A percentile compares a stretch with the other conserved stretches of the same genome.
phyloP scores from a whole-genome alignment of 1,140 invertebrate genomes.

The Pristionchus pacificus region DNA sequence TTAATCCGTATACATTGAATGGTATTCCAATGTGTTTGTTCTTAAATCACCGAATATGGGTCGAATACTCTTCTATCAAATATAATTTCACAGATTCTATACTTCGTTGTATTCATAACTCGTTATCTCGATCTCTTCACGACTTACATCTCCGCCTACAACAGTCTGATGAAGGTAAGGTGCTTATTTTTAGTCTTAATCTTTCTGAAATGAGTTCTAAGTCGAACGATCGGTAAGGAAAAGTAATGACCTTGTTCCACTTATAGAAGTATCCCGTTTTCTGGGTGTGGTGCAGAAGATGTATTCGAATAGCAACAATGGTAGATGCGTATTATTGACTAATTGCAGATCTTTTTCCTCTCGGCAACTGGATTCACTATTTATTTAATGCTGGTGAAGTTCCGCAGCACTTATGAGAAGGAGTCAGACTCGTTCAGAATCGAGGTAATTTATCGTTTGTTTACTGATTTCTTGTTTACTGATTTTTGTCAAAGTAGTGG shows the following conservation, averaged over 20 bases:
- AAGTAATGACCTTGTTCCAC: no score
- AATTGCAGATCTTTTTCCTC: conserved; percentile 16
- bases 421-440: conserved; percentile 68
- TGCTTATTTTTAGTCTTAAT: no score
- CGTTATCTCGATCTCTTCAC: conserved; percentile 93
- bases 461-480: no score
- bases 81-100: conserved; percentile 94
- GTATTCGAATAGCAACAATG: no score
- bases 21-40: no score
- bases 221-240: no score
- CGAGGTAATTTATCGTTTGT: conserved; percentile 61
- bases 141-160: conserved; percentile 89
- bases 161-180: conserved; percentile 89
- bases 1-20: no score
- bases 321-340: conserved; percentile 4
- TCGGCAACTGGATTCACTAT: conserved; percentile 79
- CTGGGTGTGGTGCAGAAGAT: no score
- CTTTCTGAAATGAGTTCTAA: no score
- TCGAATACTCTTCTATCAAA: no score
- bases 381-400: conserved; percentile 93
- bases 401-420: conserved; percentile 67
- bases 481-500: no score
- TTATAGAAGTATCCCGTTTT: background rate
- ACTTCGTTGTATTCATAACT: conserved; percentile 87
- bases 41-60: no score